Evolutionary conservation across 2,888 invertebrate species (phyloP).

Genomic region (Protophormia terraenovae): DNA sequence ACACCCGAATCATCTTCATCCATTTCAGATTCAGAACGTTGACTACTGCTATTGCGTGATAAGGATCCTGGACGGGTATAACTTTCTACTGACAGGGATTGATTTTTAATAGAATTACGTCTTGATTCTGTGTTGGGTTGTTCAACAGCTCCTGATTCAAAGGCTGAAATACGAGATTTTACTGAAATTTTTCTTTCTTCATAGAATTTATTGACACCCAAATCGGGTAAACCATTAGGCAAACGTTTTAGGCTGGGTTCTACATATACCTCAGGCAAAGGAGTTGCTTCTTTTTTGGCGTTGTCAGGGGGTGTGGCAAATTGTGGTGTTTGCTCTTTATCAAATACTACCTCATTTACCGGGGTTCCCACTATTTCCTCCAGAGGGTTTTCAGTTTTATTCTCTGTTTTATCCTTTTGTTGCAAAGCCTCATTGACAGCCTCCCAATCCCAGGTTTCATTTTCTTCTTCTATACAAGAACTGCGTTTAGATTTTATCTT

Average conservation of each 20-base stretch:
- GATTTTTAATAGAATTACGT: slow-evolving; percentile 64
- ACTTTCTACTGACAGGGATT: slow-evolving; percentile 76
- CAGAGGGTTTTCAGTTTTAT: background rate
- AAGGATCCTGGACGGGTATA: slow-evolving; percentile 74
- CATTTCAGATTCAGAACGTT: slow-evolving; percentile 81
- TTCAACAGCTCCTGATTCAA: slow-evolving; percentile 72
- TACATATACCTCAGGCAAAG: slow-evolving; percentile 70
- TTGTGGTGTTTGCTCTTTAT: slow-evolving; percentile 59
- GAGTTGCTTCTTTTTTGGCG: background rate
- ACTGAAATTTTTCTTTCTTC: slow-evolving; percentile 77
- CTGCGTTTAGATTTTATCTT: slow-evolving; percentile 61
- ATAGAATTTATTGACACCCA: slow-evolving; percentile 72
- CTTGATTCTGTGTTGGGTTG: slow-evolving; percentile 58
- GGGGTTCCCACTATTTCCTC: background rate
- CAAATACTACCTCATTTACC: slow-evolving; percentile 54
- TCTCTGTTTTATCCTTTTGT: background rate
- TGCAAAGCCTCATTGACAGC: slow-evolving; percentile 36
- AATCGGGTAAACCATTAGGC: slow-evolving; percentile 73
- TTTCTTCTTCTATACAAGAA: slow-evolving; percentile 68
- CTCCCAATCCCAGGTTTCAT: slow-evolving; percentile 56
- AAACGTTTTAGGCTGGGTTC: slow-evolving; percentile 70
- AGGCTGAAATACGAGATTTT: slow-evolving; percentile 78
- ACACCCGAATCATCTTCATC: slow-evolving; percentile 88
- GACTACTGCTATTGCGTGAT: slow-evolving; percentile 79
- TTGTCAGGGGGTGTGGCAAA: background rate